Evolutionary conservation across 2,113 vertebrate species (phyloP).

Genomic region (Syrmaticus mikado): DNA sequence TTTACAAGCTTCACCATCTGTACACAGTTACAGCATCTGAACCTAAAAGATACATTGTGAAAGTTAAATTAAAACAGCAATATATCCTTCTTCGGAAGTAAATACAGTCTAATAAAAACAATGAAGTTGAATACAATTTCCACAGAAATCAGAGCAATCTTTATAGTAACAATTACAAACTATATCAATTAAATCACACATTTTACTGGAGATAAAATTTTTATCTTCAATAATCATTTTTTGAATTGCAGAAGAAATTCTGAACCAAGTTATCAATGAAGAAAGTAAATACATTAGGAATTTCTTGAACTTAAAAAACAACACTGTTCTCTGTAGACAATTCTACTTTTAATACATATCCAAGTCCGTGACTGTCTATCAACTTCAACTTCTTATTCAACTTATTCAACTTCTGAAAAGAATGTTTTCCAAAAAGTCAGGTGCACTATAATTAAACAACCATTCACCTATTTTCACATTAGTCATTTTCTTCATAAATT

Average conservation of each 20-base stretch:
- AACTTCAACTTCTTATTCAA: too few relatives aligned
- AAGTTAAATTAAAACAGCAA: background rate
- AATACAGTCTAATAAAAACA: background rate
- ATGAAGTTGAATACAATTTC: background rate
- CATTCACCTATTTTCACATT: background rate
- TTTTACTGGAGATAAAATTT: conserved; percentile 19
- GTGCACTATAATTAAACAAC: background rate
- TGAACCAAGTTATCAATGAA: background rate
- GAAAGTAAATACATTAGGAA: background rate
- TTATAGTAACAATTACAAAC: background rate
- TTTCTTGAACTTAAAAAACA: background rate
- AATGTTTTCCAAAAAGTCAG: background rate
- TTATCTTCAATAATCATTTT: conserved; percentile 9
- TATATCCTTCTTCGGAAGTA: background rate
- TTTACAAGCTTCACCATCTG: background rate
- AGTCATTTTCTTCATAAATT: background rate
- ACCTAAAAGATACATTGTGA: background rate
- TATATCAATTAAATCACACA: background rate
- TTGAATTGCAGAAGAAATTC: background rate
- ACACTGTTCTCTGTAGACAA: background rate
- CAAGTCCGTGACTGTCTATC: background rate
- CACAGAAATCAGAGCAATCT: background rate
- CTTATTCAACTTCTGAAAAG: background rate
- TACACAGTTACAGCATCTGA: background rate
- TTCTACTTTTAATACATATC: background rate